Base-by-base conservation (phyloP, 92 coral and sea anemone genomes). In the Epizoanthus stellaris region DNA sequence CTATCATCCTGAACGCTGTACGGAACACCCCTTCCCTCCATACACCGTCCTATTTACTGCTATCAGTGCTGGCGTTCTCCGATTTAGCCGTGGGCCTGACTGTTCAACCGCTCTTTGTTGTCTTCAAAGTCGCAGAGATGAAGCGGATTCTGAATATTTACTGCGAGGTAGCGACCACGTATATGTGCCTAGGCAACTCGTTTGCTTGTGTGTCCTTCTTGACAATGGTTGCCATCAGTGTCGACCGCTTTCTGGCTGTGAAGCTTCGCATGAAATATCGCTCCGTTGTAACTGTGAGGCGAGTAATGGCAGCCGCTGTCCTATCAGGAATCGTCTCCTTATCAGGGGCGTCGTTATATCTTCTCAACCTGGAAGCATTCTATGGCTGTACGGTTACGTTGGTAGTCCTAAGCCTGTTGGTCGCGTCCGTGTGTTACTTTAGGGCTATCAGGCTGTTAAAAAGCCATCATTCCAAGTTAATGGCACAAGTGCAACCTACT, bases 201-300 rank as follows among this genome's bases (percentile, higher is more conserved):
- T 79, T 79, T 36, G 83, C 83, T 20, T 79, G 83, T 1, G 39
- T 79, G 36, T 79, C 83, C 19, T 79, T 79, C 52, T 47, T 79
- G 70, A 63, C 83, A 14, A 79, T 79, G 83, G 83, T 79, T 62
- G 47, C 30, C 2, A 79, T 79, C 59, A 79, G 83, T 21, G 83
- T 79, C 47, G 83, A 79, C 16, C 83, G 83, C 25, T 79, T 79
- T 45, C 67, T 79, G 59, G 83, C 83, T 3, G 83, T 79, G 39
- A 79, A 70, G 16, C 83, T 79, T 45, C 83, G 83, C 54, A 42
- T 79, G 45, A 79, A 79, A 53, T 79, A 79, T 42, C 83, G 83
- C 30, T 57, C 83, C 21, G 11, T 64, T 64, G 83, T 45, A 59
- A 79, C 83, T 21, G 13, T 62, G 3, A 63, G 83, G 62, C 72